Evolutionary conservation across 2,797 vertebrate genomes (phyloP).

Genomic region (Gymnoscopelus microlampas): DNA sequence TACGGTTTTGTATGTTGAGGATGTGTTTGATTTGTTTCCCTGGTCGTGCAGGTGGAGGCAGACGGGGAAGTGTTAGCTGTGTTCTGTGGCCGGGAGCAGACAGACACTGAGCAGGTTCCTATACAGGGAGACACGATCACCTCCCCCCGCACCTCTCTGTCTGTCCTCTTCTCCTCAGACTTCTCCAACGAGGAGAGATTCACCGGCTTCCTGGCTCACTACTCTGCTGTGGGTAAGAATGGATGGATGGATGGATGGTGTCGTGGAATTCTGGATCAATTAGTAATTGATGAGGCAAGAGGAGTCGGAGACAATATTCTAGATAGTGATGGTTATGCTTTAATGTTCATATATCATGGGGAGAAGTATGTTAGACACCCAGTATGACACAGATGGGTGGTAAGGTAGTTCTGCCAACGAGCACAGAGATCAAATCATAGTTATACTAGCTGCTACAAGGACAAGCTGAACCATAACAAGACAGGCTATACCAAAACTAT

Average conservation of each 20-base stretch:
- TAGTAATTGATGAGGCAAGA: no score
- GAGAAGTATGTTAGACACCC: neutral
- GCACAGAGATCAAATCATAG: no score
- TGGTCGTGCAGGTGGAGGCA: conserved; percentile 84
- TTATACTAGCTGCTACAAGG: no score
- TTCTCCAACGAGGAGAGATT: conserved; percentile 95
- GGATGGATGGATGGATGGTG: no score
- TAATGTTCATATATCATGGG: no score
- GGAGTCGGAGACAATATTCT: no score
- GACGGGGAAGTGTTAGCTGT: conserved; percentile 85
- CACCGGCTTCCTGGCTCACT: conserved; percentile 92
- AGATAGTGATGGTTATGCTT: no score
- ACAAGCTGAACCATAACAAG: no score
- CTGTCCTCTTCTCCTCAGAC: conserved; percentile 88
- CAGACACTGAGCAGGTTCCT: conserved; percentile 91
- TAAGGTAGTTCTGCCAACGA: neutral
- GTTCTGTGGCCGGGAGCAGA: conserved; percentile 90
- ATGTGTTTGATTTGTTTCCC: neutral
- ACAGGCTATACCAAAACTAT: no score
- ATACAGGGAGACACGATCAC: conserved; percentile 79
- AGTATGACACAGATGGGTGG: neutral
- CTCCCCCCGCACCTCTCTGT: conserved; percentile 85
- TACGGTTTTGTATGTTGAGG: neutral
- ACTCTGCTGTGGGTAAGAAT: conserved; percentile 87
- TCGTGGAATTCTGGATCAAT: no score